phyloP scores from a whole-genome alignment of 2,797 vertebrate genomes.

The Acrossocheilus fasciatus region DNA sequence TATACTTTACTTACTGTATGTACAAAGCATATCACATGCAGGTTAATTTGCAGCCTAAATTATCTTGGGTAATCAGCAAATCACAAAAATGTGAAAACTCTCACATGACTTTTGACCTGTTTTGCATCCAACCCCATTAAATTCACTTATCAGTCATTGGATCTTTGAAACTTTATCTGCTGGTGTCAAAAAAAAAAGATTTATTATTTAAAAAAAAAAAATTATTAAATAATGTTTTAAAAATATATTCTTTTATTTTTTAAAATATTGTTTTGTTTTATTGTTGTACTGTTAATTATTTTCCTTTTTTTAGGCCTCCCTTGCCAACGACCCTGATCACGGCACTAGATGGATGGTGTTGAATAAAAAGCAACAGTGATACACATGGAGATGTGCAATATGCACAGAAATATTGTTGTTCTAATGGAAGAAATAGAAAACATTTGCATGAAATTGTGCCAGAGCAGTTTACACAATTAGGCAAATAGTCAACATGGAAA shows the following conservation, averaged over 20 bases:
- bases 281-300: too few relatives aligned
- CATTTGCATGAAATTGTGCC: neutral
- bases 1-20: neutral
- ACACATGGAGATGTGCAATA: neutral
- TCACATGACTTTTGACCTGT: neutral
- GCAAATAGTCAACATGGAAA: slow-evolving; percentile 7
- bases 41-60: neutral
- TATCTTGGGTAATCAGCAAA: neutral
- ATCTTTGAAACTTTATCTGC: too few relatives aligned
- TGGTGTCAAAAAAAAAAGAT: too few relatives aligned
- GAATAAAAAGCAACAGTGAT: slow-evolving; percentile 14
- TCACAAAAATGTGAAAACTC: neutral
- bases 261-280: too few relatives aligned
- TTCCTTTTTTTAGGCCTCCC: too few relatives aligned
- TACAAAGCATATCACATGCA: neutral
- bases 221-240: neutral
- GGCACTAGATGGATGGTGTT: neutral
- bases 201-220: neutral
- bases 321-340: neutral
- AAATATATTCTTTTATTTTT: neutral
- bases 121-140: neutral
- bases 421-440: neutral
- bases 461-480: slow-evolving; percentile 17
- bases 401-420: neutral
- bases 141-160: too few relatives aligned